Evolutionary conservation across 1,140 invertebrate genomes (phyloP).

Genomic region (Calephelis nemesis): DNA sequence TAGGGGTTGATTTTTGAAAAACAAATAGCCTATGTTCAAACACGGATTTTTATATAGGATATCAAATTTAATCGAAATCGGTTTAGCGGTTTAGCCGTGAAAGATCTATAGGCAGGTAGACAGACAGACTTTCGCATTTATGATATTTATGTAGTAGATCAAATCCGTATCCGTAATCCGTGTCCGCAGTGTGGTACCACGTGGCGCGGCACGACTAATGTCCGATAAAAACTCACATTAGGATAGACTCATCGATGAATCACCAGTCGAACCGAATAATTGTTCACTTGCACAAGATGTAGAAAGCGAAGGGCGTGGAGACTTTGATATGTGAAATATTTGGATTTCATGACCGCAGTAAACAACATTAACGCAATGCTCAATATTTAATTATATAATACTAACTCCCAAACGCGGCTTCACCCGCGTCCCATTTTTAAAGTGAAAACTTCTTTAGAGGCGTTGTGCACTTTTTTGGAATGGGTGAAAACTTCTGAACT

Average conservation of each 20-base stretch:
- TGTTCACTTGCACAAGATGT: slow-evolving; percentile 67
- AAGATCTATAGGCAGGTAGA: no score
- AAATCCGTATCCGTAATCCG: neutral
- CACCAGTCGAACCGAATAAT: slow-evolving; percentile 66
- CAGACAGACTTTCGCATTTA: no score
- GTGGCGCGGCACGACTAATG: slow-evolving; percentile 40
- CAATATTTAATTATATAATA: neutral
- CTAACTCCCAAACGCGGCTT: neutral
- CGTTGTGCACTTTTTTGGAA: no score
- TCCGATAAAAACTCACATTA: slow-evolving; percentile 70
- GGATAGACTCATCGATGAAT: slow-evolving; percentile 76
- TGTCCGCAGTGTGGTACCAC: neutral
- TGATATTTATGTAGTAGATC: no score
- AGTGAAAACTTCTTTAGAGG: no score
- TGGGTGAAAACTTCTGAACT: no score
- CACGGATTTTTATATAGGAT: no score
- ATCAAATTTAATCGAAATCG: no score
- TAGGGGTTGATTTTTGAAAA: no score
- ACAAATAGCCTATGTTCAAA: no score
- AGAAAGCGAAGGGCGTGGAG: slow-evolving; percentile 54
- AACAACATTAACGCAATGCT: slow-evolving; percentile 2
- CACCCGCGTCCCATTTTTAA: no score
- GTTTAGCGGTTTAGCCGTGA: no score
- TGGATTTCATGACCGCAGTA: neutral
- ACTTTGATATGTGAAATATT: slow-evolving; percentile 35